Evolutionary conservation across 64 coral and sea anemone species (phyloP).

Genomic region (Hydrozoanthus tunicans): DNA sequence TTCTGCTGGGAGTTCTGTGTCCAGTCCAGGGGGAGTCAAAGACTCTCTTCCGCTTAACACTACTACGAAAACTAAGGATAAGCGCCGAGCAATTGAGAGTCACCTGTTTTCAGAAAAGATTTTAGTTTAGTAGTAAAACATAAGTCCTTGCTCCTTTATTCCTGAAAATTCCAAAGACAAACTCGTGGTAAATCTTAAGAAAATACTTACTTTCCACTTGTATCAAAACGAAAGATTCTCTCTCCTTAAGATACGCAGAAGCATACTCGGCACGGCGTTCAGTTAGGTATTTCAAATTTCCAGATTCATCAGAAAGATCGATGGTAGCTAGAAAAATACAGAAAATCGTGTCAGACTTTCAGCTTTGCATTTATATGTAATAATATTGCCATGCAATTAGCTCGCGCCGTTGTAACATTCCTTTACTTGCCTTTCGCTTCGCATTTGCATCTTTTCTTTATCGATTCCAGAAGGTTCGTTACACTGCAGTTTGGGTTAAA

Average conservation of each 20-base stretch:
- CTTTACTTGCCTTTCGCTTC: constrained; percentile 70
- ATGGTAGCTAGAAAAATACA: constrained; percentile 61
- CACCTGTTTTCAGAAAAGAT: no score
- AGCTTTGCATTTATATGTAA: no score
- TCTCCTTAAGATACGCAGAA: constrained; percentile 74
- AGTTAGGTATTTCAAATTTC: constrained; percentile 83
- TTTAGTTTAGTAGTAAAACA: not conserved
- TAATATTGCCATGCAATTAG: no score
- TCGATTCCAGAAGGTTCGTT: constrained; percentile 74
- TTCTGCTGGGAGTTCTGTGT: no score
- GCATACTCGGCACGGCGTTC: constrained; percentile 80
- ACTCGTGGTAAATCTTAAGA: not conserved
- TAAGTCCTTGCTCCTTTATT: not conserved
- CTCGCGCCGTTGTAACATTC: not conserved
- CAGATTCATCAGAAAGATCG: constrained; percentile 91
- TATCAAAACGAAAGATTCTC: constrained; percentile 94
- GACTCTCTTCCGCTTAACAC: no score
- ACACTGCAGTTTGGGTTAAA: constrained; percentile 94
- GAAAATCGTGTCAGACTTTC: not conserved
- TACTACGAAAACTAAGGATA: no score
- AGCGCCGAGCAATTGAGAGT: no score
- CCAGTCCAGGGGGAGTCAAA: no score
- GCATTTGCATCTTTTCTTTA: constrained; percentile 90
- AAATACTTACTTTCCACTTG: constrained; percentile 94
- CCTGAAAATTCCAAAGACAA: not conserved